These are phyloP conservation scores for Apus apus DNA, from an alignment of 2,113 vertebrate genomes.

Conservation along the genomic window DNA sequence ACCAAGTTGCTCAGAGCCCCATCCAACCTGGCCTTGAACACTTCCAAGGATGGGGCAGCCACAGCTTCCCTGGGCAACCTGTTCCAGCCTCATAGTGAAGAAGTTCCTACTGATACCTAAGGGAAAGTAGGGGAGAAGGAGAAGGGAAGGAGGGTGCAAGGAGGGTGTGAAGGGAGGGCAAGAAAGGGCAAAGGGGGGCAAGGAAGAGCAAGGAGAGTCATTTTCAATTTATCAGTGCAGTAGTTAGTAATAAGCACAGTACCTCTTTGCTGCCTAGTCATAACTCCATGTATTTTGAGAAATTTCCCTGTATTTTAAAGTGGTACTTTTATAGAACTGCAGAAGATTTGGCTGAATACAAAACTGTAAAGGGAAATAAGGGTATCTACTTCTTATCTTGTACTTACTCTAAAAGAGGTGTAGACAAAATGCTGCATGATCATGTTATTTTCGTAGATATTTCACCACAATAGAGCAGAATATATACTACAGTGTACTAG, in stretches of 20 bases:
- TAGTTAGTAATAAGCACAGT: background rate
- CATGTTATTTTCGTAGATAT: background rate
- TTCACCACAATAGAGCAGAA: background rate
- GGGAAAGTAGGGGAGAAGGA: too few species aligned
- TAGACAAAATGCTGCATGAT: background rate
- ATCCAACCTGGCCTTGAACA: too few species aligned
- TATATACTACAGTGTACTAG: background rate
- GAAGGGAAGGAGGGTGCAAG: too few species aligned
- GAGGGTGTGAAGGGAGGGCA: too few species aligned
- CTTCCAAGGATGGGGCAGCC: too few species aligned
- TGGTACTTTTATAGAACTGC: background rate
- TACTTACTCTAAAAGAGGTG: background rate
- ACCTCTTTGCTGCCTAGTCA: background rate
- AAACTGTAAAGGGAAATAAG: background rate
- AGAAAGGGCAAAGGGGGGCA: too few species aligned
- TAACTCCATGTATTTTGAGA: background rate
- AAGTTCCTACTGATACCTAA: too few species aligned
- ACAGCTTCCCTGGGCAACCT: too few species aligned
- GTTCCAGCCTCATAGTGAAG: too few species aligned
- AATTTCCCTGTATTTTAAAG: background rate
- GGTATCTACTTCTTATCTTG: background rate
- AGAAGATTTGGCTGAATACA: background rate
- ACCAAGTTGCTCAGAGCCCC: too few species aligned
- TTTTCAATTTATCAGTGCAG: background rate
- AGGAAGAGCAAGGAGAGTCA: too few species aligned